Evolutionary conservation across 1,140 invertebrate genomes (phyloP).

Genomic region (Drosophila virilis): DNA sequence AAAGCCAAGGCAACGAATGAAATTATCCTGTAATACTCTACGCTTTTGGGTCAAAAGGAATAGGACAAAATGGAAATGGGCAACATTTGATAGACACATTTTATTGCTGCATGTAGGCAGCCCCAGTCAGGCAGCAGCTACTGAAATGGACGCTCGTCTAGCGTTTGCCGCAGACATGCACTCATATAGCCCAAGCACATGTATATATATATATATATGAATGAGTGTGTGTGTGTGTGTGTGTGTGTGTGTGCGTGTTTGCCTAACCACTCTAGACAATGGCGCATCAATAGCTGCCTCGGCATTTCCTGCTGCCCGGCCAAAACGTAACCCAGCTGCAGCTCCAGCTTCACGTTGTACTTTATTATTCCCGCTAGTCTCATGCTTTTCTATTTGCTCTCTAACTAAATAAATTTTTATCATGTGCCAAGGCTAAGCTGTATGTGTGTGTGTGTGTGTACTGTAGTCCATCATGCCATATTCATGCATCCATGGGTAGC

Average conservation of each 20-base stretch:
- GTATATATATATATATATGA: background rate
- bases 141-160: slow-evolving; percentile 20
- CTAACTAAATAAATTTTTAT: slow-evolving; percentile 77
- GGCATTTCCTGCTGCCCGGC: slow-evolving; percentile 24
- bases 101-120: slow-evolving; percentile 73
- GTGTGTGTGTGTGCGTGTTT: slow-evolving; percentile 17
- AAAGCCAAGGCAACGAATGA: slow-evolving; percentile 6
- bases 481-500: slow-evolving; percentile 14
- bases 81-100: slow-evolving; percentile 77
- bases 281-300: slow-evolving; percentile 42
- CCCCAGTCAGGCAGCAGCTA: slow-evolving; percentile 4
- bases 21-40: slow-evolving; percentile 17
- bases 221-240: slow-evolving; percentile 1
- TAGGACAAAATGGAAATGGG: slow-evolving; percentile 24
- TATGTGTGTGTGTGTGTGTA: background rate
- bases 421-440: slow-evolving; percentile 61
- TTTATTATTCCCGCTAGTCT: slow-evolving; percentile 79
- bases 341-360: slow-evolving; percentile 46
- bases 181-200: slow-evolving; percentile 21
- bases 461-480: slow-evolving; percentile 30
- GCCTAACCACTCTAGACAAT: slow-evolving; percentile 40
- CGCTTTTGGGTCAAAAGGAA: slow-evolving; percentile 10
- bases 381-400: slow-evolving; percentile 79
- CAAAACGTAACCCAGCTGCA: slow-evolving; percentile 24
- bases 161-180: slow-evolving; percentile 32